Base-by-base conservation (phyloP, 2,888 invertebrate genomes). In the Piscicola geometra region DNA sequence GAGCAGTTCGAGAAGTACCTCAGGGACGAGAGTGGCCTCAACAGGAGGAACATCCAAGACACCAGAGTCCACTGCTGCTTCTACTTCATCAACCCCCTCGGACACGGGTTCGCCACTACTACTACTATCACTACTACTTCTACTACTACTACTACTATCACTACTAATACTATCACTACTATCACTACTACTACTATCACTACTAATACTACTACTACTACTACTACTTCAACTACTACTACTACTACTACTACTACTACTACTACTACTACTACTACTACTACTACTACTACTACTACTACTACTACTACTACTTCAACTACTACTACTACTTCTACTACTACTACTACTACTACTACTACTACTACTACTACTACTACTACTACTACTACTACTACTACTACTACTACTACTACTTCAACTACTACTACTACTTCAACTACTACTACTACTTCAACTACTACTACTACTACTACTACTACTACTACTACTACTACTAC, bases 31-130 rank as follows among this genome's bases (percentile, higher is more conserved):
- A 94, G 94, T 83, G 97, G 97, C 0, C 88, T 97, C 67, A 97
- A 98, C 87, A 90, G 97, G 69, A 90, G 95, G 79, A 95, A 97
- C 85, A 97, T 98, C 81, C 91, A 95, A 76, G 97, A 98, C 86
- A 96, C 95, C 86, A 90, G 97, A 83, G 94, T 98, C 81, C 97
- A 98, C 85, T 97, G 97, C 87, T 97, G 86, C 79, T 83, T 86
- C 80, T 86, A 86, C 79, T 86, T 86, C 81, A 83, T 86, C 78
- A 75, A 77, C 25, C 77, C 77, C 15, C 41, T 75, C 2, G 77
- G 77, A 33, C 77, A 77, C 28, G 77, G 77, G 77, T 77, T 52
- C 3, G 72, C 41, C 15, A 41, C 41, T 41, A 41, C 41, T 41
- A 41, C 41, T 41, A 41, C 41, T 41, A 33, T 25, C 18, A 33